These are phyloP conservation scores for Rhyzopertha dominica DNA, from an alignment of 1,140 invertebrate species.

Conservation along the genomic window DNA sequence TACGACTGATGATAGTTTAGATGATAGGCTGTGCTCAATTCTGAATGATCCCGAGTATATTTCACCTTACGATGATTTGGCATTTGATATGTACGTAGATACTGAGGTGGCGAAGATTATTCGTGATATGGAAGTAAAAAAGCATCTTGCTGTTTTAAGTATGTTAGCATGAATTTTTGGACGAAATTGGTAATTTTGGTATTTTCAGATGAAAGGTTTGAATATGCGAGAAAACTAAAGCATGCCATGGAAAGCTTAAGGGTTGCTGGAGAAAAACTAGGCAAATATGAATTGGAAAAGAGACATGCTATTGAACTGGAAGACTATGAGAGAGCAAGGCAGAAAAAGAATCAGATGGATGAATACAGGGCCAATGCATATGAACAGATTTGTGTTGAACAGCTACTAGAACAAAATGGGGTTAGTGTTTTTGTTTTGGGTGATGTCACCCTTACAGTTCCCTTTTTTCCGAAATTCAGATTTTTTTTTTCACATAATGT, in stretches of 20 bases:
- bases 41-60: constrained; percentile 58
- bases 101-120: constrained; percentile 86
- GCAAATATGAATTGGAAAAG: constrained; percentile 87
- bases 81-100: constrained; percentile 96
- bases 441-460: too few species aligned
- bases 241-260: constrained; percentile 75
- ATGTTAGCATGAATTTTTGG: constrained; percentile 20
- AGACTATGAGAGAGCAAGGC: constrained; percentile 83
- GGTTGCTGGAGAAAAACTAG: constrained; percentile 80
- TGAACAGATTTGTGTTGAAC: constrained; percentile 61
- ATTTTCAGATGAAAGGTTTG: constrained; percentile 76
- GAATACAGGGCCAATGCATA: constrained; percentile 69
- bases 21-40: constrained; percentile 42
- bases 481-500: too few species aligned
- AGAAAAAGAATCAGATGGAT: constrained; percentile 86
- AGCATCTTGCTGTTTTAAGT: constrained; percentile 76
- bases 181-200: constrained; percentile 9
- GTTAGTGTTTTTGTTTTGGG: too few species aligned
- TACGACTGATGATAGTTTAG: constrained; percentile 28
- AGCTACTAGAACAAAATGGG: constrained; percentile 75
- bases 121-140: constrained; percentile 80
- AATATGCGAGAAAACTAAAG: constrained; percentile 87
- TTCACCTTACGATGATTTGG: constrained; percentile 89
- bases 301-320: constrained; percentile 84
- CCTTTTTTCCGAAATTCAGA: too few species aligned